These are phyloP conservation scores for Meandrusa payeni DNA, from an alignment of 2,888 invertebrate species.

Conservation along the genomic window DNA sequence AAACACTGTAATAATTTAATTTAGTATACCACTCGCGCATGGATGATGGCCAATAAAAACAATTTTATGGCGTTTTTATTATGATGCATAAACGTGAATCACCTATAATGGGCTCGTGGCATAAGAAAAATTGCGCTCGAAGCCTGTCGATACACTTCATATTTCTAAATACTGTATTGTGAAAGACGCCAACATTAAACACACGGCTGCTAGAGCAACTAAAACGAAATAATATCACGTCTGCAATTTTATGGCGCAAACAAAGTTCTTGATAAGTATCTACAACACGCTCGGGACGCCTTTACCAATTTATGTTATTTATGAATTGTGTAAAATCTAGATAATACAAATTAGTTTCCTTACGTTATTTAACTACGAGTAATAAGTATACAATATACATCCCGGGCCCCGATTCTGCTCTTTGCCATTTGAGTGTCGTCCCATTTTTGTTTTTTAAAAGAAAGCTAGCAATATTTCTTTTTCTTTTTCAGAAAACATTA, in stretches of 20 bases:
- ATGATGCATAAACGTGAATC: constrained; percentile 77
- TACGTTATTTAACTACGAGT: no score
- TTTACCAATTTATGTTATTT: constrained; percentile 13
- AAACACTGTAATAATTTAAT: constrained; percentile 76
- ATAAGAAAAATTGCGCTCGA: constrained; percentile 50
- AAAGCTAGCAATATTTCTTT: no score
- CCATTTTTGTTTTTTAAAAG: no score
- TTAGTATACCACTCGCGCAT: constrained; percentile 66
- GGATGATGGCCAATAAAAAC: constrained; percentile 75
- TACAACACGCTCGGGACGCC: constrained; percentile 16
- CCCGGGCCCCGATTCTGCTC: no score
- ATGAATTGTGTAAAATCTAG: constrained; percentile 13
- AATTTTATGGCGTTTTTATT: constrained; percentile 76
- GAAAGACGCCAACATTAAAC: constrained; percentile 9
- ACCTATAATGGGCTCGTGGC: constrained; percentile 57
- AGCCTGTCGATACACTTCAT: constrained; percentile 40
- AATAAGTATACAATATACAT: no score
- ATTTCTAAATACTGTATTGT: constrained; percentile 19
- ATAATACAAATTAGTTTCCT: constrained; percentile 3
- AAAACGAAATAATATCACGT: constrained; percentile 21
- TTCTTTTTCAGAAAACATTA: no score
- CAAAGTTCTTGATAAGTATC: constrained; percentile 21
- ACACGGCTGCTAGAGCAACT: constrained; percentile 2
- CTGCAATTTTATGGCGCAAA: constrained; percentile 24
- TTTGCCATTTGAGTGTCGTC: no score